Evolutionary conservation across 2,797 vertebrate species (phyloP), one percentile per base, ranked within the genome.

Genomic region (Acestrorhynchus altus): DNA sequence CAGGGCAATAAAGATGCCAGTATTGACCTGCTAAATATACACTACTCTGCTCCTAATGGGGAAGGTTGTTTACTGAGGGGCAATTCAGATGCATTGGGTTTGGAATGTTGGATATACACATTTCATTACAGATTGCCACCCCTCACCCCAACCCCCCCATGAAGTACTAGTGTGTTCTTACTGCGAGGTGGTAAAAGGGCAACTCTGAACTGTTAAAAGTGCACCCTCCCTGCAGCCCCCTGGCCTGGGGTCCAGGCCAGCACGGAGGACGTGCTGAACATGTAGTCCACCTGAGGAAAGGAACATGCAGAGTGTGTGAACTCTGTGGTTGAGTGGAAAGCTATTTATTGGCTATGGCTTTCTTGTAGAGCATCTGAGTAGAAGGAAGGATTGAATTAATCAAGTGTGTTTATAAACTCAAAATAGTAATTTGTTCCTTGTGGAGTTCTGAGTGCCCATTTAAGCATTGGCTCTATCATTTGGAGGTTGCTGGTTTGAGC

Each of bases 21-120:
- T 59, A 26, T 28, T 59, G 56, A 59, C 56, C 26, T 28, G 24
- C 56, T 59, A 28, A 59, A 59, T 28, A 12, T 59, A 26, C 56
- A 31, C 26, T 18, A 8, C 18, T 13, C 31, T 44, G 61, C 61
- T 20, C 35, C 35, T 22, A 13, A 35, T 6, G 2, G 31, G 31
- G 31, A 6, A 2, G 31, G 31, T 6, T 35, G 31, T 35, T 35
- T 35, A 35, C 31, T 35, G 31, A 6, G 31, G 31, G 31, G 31
- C 31, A 35, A 35, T 35, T 35, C 31, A 35, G 31, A 2, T 35
- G 31, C 31, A 6, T 35, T 6, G 6, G 31, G 31, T 35, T 35
- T 6, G 31, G 31, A 35, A 35, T 35, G 31, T 35, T 35, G 31
- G 31, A 35, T 35, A 6, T 6, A 35, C 31, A 6, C 31, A 35